Conservation (phyloP, 2,113 vertebrate species). For the Sitta europaea region DNA sequence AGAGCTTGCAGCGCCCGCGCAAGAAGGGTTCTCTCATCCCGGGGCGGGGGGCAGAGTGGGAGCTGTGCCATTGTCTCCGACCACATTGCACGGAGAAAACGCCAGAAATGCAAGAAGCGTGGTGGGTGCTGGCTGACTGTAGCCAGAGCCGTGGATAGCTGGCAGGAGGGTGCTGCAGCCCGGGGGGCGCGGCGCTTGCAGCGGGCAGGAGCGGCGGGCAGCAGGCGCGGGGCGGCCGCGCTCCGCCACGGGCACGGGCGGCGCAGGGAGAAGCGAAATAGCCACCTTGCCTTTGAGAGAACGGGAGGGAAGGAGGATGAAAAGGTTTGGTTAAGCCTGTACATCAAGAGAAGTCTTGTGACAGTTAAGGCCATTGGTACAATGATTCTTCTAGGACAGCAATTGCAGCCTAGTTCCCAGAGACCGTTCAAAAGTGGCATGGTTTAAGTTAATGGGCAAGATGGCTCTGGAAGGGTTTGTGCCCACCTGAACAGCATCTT, state of each 20-base stretch:
- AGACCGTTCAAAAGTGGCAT: background rate
- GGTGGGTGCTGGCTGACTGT: background rate
- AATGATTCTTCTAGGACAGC: background rate
- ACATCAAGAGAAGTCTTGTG: background rate
- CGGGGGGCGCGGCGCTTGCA: too few relatives aligned
- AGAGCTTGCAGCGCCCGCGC: rapidly evolving
- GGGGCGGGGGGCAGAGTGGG: rapidly evolving
- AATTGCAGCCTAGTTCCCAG: background rate
- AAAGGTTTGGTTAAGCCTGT: background rate
- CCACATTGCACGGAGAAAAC: background rate
- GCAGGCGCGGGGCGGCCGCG: too few relatives aligned
- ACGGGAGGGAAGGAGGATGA: background rate
- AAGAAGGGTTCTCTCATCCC: background rate
- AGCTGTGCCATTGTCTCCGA: background rate
- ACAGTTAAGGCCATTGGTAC: background rate
- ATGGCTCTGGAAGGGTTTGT: background rate
- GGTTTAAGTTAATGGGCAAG: background rate
- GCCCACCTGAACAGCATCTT: background rate
- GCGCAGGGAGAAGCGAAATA: background rate
- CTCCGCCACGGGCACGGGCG: too few relatives aligned
- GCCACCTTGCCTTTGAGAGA: background rate
- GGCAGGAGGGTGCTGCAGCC: too few relatives aligned
- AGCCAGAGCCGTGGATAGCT: rapidly evolving
- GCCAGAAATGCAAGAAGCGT: background rate
- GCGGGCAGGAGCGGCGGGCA: too few relatives aligned